Evolutionary conservation across 2,888 invertebrate species (phyloP), one percentile per base, ranked within the genome.

Genomic region (Archips xylosteana): DNA sequence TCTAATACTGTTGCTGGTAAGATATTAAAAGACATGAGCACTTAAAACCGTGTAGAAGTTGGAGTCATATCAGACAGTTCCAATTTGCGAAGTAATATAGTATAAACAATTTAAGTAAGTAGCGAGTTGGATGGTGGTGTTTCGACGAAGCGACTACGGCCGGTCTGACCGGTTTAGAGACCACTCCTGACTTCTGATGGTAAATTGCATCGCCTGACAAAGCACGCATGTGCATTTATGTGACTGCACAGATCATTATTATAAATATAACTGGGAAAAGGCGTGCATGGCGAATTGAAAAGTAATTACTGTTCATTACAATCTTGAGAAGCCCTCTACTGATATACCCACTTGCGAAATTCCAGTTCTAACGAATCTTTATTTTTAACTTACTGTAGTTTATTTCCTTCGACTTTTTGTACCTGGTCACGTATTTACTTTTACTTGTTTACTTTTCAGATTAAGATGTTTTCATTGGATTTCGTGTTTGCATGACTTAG

Each of bases 201-300:
- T 91, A 91, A 91, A 94, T 93, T 90, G 92, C 90, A 89, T 87
- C 89, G 89, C 83, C 87, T 90, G 91, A 91, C 91, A 89, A 89
- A 84, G 79, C 86, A 87, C 85, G 83, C 85, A 70, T 69, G 68
- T 65, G 76, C 70, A 66, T 75, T 69, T 74, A 74, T 73, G 51
- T 69, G 60, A 59, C 64, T 47, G 61, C 60, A 74, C 60, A 34
- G 36, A 51, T 32, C 42, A 15, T 64, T 57, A 57, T 54, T 54
- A 10, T 60, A 60, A 60, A 9, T 60, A 15, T 51, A 65, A 63
- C 61, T 64, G 63, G 45, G 13, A 65, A 51, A 65, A 34, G 15
- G 51, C 65, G 51, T 51, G 65, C 51, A 32, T 4, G 32, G 10
- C 2, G 32, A 23, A 12, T 54, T 32, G 57, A 57, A 32, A 54